A percentile compares a stretch with the other conserved stretches of the same genome.
These are phyloP conservation scores for Noctilio leporinus DNA, from an alignment of 2,113 vertebrate species.

Conservation along the genomic window DNA sequence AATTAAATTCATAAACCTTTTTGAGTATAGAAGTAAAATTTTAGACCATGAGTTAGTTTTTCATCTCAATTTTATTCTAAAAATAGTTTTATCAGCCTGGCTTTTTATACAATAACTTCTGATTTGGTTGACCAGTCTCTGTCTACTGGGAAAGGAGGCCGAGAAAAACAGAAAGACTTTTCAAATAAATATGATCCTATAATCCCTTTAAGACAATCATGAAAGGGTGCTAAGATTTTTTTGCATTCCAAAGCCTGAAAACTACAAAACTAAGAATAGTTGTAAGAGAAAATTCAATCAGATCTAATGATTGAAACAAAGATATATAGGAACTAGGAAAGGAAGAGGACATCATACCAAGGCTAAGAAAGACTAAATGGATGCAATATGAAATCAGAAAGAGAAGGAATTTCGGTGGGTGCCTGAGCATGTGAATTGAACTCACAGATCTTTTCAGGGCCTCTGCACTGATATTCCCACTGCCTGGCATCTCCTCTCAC, in stretches of 20 bases:
- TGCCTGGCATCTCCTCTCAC: neutral
- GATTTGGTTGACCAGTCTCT: neutral
- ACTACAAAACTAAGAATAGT: neutral
- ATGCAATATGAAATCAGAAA: too few species aligned
- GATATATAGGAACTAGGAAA: neutral
- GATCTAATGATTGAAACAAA: neutral
- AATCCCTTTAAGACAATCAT: neutral
- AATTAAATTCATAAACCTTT: slow-evolving; percentile 7
- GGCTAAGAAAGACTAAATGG: neutral
- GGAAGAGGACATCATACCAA: neutral
- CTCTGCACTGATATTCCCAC: neutral
- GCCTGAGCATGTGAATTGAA: too few species aligned
- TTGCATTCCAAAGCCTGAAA: neutral
- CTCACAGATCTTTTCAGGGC: neutral
- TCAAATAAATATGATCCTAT: neutral
- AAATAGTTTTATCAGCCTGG: neutral
- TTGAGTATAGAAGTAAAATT: neutral
- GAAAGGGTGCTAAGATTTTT: neutral
- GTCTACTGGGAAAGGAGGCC: neutral
- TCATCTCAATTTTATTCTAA: slow-evolving; percentile 13
- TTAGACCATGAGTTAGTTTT: neutral
- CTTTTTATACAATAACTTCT: neutral
- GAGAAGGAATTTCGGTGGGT: neutral
- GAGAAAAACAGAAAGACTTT: neutral
- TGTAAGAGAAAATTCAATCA: neutral